Conservation (phyloP, 92 coral and sea anemone genomes). For the Epizoanthus illoricatus region DNA sequence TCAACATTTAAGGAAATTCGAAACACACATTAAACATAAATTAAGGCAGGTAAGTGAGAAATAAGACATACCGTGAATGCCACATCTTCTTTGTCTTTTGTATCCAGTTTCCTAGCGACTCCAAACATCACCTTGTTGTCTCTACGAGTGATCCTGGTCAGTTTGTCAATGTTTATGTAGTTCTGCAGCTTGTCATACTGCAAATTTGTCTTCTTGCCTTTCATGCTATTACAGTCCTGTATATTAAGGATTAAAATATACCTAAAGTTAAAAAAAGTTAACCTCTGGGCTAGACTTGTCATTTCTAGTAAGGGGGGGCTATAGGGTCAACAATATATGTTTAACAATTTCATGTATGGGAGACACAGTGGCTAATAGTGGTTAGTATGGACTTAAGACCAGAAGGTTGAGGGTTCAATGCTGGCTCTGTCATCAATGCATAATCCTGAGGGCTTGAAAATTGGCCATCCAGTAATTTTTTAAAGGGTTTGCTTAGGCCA, state of each 20-base stretch:
- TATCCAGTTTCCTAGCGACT: constrained; percentile 43
- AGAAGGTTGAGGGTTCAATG: too few relatives aligned
- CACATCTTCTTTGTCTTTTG: constrained; percentile 53
- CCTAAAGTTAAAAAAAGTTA: not conserved
- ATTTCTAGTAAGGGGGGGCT: too few relatives aligned
- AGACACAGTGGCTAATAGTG: too few relatives aligned
- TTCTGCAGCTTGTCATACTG: constrained; percentile 6
- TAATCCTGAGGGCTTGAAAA: too few relatives aligned
- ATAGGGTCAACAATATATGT: too few relatives aligned
- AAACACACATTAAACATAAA: too few relatives aligned
- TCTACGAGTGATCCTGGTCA: not conserved
- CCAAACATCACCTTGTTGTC: constrained; percentile 16
- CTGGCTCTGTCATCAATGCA: too few relatives aligned
- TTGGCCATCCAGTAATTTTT: too few relatives aligned
- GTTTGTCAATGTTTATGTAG: constrained; percentile 16
- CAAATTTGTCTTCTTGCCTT: not conserved
- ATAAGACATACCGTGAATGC: constrained; percentile 43
- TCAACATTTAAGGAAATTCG: too few relatives aligned
- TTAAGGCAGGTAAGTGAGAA: not conserved
- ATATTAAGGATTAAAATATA: not conserved
- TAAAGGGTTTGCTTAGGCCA: too few relatives aligned
- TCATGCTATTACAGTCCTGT: constrained; percentile 32
- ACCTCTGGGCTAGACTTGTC: not conserved
- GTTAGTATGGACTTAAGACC: too few relatives aligned
- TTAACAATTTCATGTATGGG: too few relatives aligned